Evolutionary conservation across 2,113 vertebrate genomes (phyloP).

Genomic region (Synchiropus splendidus): DNA sequence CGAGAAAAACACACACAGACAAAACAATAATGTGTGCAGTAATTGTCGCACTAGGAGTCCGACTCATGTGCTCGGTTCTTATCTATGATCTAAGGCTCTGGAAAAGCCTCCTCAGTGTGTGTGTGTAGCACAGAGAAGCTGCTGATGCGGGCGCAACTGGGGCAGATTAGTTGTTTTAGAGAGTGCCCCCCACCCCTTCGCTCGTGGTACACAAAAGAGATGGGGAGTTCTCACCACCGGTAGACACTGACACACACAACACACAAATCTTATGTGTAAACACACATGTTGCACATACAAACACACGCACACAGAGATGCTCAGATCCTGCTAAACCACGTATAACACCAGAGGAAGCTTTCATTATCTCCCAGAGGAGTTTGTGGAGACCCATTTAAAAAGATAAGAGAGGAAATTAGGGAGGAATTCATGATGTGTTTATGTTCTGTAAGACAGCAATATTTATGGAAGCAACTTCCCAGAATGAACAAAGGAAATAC

Average conservation of each 20-base stretch:
- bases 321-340: conserved; percentile 23
- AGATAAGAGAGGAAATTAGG: conserved; percentile 45
- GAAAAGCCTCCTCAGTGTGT: conserved; percentile 17
- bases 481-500: conserved; percentile 7
- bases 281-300: conserved; percentile 9
- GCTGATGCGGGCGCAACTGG: conserved; percentile 60
- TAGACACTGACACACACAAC: conserved; percentile 9
- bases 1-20: conserved; percentile 13
- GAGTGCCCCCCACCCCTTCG: neutral
- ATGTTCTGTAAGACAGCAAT: conserved; percentile 20
- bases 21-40: conserved; percentile 18
- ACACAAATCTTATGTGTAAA: neutral
- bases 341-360: conserved; percentile 29
- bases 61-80: conserved; percentile 16
- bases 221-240: conserved; percentile 20
- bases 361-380: conserved; percentile 27
- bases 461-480: conserved; percentile 22
- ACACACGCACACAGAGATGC: conserved; percentile 5
- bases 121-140: conserved; percentile 13
- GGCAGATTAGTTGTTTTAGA: conserved; percentile 47
- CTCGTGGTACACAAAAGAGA: conserved; percentile 1
- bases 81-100: conserved; percentile 23
- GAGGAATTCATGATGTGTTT: conserved; percentile 32
- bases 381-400: conserved; percentile 36
- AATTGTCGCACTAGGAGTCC: conserved; percentile 29